phyloP scores from a whole-genome alignment of 2,113 vertebrate species.

The Oryzias melastigma region DNA sequence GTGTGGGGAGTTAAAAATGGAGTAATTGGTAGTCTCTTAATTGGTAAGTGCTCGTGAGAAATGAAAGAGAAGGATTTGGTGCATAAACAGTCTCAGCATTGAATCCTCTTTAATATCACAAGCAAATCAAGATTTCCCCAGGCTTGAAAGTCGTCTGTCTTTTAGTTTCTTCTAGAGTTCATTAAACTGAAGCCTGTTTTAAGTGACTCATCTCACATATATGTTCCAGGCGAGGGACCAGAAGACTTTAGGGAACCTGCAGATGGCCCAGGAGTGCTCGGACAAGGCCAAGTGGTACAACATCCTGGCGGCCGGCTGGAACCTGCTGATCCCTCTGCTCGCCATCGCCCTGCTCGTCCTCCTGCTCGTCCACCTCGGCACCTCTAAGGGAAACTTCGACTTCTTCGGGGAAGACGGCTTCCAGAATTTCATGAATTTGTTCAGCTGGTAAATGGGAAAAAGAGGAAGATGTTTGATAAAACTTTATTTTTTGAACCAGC shows the following conservation, averaged over 20 bases:
- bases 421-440: conserved; percentile 80
- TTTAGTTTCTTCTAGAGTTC: background rate
- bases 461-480: background rate
- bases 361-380: conserved; percentile 86
- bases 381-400: conserved; percentile 84
- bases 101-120: conserved; percentile 8
- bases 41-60: conserved; percentile 61
- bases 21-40: conserved; percentile 73
- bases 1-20: conserved; percentile 65
- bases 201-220: background rate
- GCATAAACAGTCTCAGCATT: conserved; percentile 9
- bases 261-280: conserved; percentile 84
- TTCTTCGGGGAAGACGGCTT: conserved; percentile 85
- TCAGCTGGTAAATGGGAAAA: conserved; percentile 73
- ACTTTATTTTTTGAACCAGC: conserved; percentile 25
- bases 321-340: conserved; percentile 84
- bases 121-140: no score
- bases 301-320: conserved; percentile 88
- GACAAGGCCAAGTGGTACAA: conserved; percentile 95
- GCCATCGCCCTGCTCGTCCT: conserved; percentile 82
- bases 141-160: background rate
- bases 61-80: conserved; percentile 46
- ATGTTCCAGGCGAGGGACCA: conserved; percentile 85
- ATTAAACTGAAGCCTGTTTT: background rate
- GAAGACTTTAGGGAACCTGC: conserved; percentile 88